Evolutionary conservation across 2,888 invertebrate genomes (phyloP).

Genomic region (Arrhopalites spinosus): DNA sequence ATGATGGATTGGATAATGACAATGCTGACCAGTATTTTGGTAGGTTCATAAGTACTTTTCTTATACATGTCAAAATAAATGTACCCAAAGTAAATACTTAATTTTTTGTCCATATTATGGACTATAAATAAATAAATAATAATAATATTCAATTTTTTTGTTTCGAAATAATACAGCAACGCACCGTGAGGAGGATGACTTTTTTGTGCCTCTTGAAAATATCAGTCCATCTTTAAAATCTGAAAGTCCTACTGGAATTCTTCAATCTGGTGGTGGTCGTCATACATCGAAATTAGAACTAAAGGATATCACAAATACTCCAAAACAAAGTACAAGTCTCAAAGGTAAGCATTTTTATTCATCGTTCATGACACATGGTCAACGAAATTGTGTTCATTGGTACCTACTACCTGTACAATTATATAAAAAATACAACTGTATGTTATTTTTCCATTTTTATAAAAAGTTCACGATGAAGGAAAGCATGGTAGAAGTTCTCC

Average conservation of each 20-base stretch:
- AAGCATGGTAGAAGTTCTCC: too few relatives aligned
- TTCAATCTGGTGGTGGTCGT: neutral
- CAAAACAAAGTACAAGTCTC: neutral
- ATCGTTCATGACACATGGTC: too few relatives aligned
- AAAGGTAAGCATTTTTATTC: neutral
- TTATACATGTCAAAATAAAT: too few relatives aligned
- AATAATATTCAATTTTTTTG: neutral
- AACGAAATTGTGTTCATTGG: too few relatives aligned
- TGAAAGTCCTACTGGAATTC: neutral
- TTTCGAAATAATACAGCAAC: too few relatives aligned
- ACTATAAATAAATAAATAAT: neutral
- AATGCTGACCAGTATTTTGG: constrained; percentile 51
- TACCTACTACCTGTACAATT: too few relatives aligned
- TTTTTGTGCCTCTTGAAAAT: constrained; percentile 42
- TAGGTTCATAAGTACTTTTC: constrained; percentile 19
- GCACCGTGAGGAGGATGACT: constrained; percentile 51
- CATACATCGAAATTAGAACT: neutral
- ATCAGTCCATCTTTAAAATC: neutral
- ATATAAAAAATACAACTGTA: too few relatives aligned
- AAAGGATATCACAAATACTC: neutral
- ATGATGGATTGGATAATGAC: constrained; percentile 39
- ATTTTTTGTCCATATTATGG: too few relatives aligned
- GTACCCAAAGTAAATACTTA: too few relatives aligned
- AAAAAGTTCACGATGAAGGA: too few relatives aligned
- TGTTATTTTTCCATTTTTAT: too few relatives aligned